A percentile compares a stretch with the other conserved stretches of the same genome.
Evolutionary conservation across 2,888 invertebrate species (phyloP).

Genomic region (Ectemnius continuus): DNA sequence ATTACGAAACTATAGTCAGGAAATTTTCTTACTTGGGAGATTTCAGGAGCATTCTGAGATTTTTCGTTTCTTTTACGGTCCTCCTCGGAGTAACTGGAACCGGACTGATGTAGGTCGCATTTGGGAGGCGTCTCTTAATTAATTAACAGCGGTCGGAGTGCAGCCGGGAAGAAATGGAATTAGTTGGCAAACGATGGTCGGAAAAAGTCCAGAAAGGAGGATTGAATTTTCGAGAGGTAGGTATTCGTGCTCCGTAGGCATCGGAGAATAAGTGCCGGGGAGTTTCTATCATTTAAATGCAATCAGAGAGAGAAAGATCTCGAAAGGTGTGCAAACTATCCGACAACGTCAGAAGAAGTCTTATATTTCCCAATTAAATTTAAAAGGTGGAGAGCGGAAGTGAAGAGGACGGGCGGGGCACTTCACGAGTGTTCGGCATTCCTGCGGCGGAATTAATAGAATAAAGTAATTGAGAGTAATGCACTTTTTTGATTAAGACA

Average conservation of each 20-base stretch:
- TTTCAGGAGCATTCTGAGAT: not conserved
- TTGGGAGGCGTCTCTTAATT: conserved; percentile 22
- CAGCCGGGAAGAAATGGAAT: conserved; percentile 1
- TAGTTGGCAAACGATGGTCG: not conserved
- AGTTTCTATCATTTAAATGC: not conserved
- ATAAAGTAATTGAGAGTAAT: conserved; percentile 6
- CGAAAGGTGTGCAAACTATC: conserved; percentile 2
- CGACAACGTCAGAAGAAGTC: not conserved
- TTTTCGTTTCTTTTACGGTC: not conserved
- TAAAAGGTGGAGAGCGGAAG: not conserved
- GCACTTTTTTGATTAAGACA: conserved; percentile 16
- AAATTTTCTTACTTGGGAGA: too few species aligned
- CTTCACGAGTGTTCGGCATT: conserved; percentile 2
- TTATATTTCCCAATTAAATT: conserved; percentile 3
- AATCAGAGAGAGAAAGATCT: not conserved
- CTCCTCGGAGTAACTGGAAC: not conserved
- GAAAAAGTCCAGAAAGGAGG: not conserved
- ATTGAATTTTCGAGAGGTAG: not conserved
- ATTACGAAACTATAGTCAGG: too few species aligned
- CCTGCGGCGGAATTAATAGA: not conserved
- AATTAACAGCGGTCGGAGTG: conserved; percentile 14
- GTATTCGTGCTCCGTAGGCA: not conserved
- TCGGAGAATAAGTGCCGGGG: not conserved
- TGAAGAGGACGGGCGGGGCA: not conserved
- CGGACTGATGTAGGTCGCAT: not conserved